These are phyloP conservation scores for Apus apus DNA, from an alignment of 2,113 vertebrate genomes.

Conservation along the genomic window DNA sequence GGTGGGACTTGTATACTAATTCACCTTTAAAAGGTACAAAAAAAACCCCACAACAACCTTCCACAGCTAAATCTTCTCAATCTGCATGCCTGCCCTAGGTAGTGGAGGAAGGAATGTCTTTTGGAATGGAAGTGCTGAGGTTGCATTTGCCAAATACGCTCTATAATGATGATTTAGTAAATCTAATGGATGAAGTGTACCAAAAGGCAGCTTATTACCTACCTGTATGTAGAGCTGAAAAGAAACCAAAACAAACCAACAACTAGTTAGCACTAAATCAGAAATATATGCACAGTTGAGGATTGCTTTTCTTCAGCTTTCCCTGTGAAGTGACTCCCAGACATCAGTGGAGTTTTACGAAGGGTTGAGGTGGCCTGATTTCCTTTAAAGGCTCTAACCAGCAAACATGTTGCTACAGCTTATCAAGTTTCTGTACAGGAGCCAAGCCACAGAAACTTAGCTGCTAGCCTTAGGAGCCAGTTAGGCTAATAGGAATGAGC, in stretches of 20 bases:
- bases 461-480: not conserved
- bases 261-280: not conserved
- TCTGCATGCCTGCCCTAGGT: not conserved
- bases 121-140: not conserved
- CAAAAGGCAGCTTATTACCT: not conserved
- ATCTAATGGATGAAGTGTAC: not conserved
- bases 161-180: not conserved
- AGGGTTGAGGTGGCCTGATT: not conserved
- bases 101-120: not conserved
- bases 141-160: not conserved
- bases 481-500: not conserved
- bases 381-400: not conserved
- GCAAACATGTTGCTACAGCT: not conserved
- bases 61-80: not conserved
- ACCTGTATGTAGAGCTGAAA: not conserved
- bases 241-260: no score
- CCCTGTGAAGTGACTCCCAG: not conserved
- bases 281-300: not conserved
- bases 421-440: not conserved
- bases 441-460: slow-evolving; percentile 15
- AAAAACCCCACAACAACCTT: not conserved
- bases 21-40: not conserved
- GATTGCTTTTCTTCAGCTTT: not conserved
- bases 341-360: not conserved
- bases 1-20: not conserved